Percentiles rank a stretch among this genome's conserved stretches.
Conservation (phyloP, 2,113 vertebrate species). For the Vanacampus margaritifer region DNA sequence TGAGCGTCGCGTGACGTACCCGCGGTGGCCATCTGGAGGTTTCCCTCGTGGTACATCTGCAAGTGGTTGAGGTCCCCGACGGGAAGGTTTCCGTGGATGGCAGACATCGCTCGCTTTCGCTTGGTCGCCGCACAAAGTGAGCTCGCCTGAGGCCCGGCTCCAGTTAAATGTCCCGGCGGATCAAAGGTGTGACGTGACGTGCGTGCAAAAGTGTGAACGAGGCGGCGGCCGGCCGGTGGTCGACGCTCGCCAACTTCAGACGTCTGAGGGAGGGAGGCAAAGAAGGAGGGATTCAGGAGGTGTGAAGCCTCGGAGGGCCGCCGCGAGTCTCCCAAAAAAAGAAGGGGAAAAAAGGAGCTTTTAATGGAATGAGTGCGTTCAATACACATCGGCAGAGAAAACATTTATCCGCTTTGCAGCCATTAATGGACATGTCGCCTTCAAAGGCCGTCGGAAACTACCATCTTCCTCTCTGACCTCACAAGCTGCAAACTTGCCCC, state of each 20-base stretch:
- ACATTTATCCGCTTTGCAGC: constrained; percentile 65
- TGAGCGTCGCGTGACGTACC: constrained; percentile 40
- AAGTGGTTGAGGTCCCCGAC: constrained; percentile 54
- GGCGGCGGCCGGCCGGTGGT: constrained; percentile 36
- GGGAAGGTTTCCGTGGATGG: constrained; percentile 54
- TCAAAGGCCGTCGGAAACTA: constrained; percentile 48
- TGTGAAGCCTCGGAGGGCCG: constrained; percentile 59
- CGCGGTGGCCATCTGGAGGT: constrained; percentile 50
- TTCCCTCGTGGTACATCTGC: constrained; percentile 57
- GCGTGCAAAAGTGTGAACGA: constrained; percentile 62
- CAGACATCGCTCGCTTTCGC: constrained; percentile 55
- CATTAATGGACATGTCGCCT: constrained; percentile 43
- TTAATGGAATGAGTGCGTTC: constrained; percentile 66
- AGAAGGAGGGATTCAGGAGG: constrained; percentile 32
- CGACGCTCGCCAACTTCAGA: constrained; percentile 51
- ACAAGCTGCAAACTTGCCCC: neutral
- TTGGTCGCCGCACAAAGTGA: constrained; percentile 21
- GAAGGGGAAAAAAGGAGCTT: constrained; percentile 9
- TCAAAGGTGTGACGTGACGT: constrained; percentile 62
- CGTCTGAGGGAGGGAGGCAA: constrained; percentile 44
- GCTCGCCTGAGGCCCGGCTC: neutral
- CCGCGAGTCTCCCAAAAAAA: neutral
- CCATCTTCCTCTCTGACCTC: constrained; percentile 19
- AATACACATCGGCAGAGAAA: constrained; percentile 77
- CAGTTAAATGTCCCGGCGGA: constrained; percentile 60